Evolutionary conservation across 1,140 invertebrate genomes (phyloP).

Genomic region (Lordiphosa stackelbergi): DNA sequence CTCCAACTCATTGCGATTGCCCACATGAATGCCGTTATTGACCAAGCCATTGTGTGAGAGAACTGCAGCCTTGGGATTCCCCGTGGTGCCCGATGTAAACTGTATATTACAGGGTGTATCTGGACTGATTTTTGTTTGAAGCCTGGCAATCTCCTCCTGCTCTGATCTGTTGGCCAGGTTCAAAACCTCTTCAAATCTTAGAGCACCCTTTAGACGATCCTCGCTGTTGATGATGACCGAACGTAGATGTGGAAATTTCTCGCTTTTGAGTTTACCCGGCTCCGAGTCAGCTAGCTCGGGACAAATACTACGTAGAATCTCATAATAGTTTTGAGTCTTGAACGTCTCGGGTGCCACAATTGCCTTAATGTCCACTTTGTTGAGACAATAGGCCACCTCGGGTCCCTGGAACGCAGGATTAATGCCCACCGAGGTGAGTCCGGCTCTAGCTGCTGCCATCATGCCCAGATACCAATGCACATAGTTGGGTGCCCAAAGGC

Average conservation of each 20-base stretch:
- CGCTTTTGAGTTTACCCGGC: constrained; percentile 59
- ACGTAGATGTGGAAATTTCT: constrained; percentile 78
- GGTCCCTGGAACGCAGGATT: constrained; percentile 89
- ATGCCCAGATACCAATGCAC: constrained; percentile 89
- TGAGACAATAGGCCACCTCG: constrained; percentile 89
- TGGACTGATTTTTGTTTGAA: constrained; percentile 77
- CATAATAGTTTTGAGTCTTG: constrained; percentile 85
- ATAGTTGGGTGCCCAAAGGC: constrained; percentile 92
- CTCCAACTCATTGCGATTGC: constrained; percentile 78
- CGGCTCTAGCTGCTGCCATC: constrained; percentile 88
- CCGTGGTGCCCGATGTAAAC: constrained; percentile 89
- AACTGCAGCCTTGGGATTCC: constrained; percentile 90
- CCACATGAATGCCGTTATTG: constrained; percentile 89
- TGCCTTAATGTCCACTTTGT: constrained; percentile 86
- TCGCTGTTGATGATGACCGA: constrained; percentile 80
- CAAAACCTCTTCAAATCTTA: constrained; percentile 81
- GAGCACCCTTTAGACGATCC: constrained; percentile 80
- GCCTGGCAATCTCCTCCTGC: constrained; percentile 36
- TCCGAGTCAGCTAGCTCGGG: constrained; percentile 77
- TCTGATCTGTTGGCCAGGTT: constrained; percentile 62
- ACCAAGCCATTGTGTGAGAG: constrained; percentile 90
- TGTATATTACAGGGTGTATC: constrained; percentile 87
- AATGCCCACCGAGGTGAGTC: constrained; percentile 88
- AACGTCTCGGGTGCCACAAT: constrained; percentile 83
- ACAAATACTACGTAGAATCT: constrained; percentile 80